Evolutionary conservation across 1,140 invertebrate species (phyloP).

Genomic region (Triops cancriformis): DNA sequence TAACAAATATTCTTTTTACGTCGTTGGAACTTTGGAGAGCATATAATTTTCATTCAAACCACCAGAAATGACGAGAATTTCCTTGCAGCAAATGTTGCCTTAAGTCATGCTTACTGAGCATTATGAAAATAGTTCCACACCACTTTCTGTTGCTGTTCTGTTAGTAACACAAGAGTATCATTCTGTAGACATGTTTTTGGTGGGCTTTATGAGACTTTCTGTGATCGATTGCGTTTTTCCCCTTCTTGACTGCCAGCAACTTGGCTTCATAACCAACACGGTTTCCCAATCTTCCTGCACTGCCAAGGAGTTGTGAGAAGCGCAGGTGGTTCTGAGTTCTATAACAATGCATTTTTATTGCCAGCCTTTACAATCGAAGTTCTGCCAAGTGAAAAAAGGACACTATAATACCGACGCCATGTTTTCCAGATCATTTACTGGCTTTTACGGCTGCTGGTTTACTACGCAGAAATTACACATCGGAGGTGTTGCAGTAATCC

Average conservation of each 20-base stretch:
- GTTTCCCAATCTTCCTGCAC: background rate
- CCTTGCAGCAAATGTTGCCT: no score
- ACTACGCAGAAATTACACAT: background rate
- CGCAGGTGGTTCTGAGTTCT: background rate
- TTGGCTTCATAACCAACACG: background rate
- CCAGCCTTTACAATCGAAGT: background rate
- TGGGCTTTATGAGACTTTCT: background rate
- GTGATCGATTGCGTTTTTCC: slow-evolving; percentile 3
- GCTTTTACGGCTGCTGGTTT: background rate
- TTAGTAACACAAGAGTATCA: no score
- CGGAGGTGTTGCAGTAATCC: background rate
- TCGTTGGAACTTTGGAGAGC: no score
- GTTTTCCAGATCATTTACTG: background rate
- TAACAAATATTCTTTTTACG: no score
- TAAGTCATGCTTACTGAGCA: no score
- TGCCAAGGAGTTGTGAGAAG: background rate
- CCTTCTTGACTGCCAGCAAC: background rate
- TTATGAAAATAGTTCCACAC: no score
- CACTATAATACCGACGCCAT: background rate
- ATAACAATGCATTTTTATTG: background rate
- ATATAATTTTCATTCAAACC: no score
- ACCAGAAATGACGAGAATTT: no score
- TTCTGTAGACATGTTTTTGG: background rate
- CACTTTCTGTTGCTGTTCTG: no score
- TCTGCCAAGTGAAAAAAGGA: background rate